Evolutionary conservation across 2,888 invertebrate genomes (phyloP).

Genomic region (Lydus trimaculatus): DNA sequence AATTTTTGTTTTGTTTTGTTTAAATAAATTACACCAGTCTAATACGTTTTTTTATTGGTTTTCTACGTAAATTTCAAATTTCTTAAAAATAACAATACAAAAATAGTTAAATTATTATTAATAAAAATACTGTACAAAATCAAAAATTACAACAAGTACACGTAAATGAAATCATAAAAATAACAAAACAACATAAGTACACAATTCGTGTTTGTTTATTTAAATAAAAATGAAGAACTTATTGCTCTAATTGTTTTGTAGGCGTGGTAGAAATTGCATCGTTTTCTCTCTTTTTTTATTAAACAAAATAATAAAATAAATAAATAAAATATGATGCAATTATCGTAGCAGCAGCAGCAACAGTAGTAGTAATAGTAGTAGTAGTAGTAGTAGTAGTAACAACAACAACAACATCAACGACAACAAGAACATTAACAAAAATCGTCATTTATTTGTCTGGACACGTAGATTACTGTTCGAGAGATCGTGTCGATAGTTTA

Average conservation of each 20-base stretch:
- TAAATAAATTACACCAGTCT: constrained; percentile 45
- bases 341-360: neutral
- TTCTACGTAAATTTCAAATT: constrained; percentile 31
- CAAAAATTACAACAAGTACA: constrained; percentile 41
- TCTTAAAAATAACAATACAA: constrained; percentile 35
- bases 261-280: neutral
- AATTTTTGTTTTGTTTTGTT: neutral
- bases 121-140: constrained; percentile 49
- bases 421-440: constrained; percentile 22
- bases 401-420: constrained; percentile 6
- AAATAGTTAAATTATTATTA: constrained; percentile 40
- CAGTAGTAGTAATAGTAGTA: neutral
- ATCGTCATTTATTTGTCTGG: constrained; percentile 39
- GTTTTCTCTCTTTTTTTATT: neutral
- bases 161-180: neutral
- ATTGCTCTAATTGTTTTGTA: neutral
- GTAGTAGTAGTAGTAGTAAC: neutral
- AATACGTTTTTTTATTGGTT: constrained; percentile 27
- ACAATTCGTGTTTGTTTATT: neutral
- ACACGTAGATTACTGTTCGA: constrained; percentile 35
- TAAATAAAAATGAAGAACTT: neutral
- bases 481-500: constrained; percentile 27
- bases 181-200: neutral
- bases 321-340: neutral
- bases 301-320: neutral